Evolutionary conservation across 2,888 invertebrate genomes (phyloP), one percentile per base, ranked within the genome.

Genomic region (Sarcophaga rosellei): DNA sequence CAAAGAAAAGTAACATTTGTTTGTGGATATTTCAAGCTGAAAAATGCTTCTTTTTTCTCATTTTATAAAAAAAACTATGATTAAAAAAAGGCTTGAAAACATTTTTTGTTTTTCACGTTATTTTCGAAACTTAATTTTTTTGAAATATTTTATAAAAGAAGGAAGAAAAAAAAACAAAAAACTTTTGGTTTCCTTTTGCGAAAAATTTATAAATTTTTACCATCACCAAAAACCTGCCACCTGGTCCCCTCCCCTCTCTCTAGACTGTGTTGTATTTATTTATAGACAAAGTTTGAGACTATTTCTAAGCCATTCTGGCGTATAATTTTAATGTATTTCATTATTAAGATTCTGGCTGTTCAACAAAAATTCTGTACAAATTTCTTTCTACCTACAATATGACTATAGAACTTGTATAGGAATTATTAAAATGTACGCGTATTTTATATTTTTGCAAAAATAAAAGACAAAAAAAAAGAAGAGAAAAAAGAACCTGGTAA

Each of bases 281-380:
- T 17, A 53, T 61, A 23, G 21, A 35, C n/a, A 59, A 59, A 57
- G 66, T 44, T 53, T 69, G 57, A 35, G 53, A 47, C 57, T 74
- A 78, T 74, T 74, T 59, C 81, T 81, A 75, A 81, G 53, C 85
- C 78, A 85, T 81, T 85, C 74, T 81, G 66, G 81, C 85, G 78
- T 85, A 78, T 81, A 81, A 85, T 81, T 85, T 85, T 81, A 85
- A 85, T 81, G 81, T 72, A 81, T 85, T 81, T 79, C 73, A 79
- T 75, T 85, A 80, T 84, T 66, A 83, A 61, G 79, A 79, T 79
- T 77, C 72, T 82, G 77, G 35, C 66, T 77, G 63, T 15, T 35
- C 45, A 61, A 80, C 20, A 68, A 57, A 25, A 62, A 65, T 44
- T 62, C 21, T 59, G 23, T 25, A 65, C 59, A 45, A 69, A 62